Evolutionary conservation across 2,113 vertebrate genomes (phyloP), one percentile per base, ranked within the genome.

Genomic region (Leucosticte australis): DNA sequence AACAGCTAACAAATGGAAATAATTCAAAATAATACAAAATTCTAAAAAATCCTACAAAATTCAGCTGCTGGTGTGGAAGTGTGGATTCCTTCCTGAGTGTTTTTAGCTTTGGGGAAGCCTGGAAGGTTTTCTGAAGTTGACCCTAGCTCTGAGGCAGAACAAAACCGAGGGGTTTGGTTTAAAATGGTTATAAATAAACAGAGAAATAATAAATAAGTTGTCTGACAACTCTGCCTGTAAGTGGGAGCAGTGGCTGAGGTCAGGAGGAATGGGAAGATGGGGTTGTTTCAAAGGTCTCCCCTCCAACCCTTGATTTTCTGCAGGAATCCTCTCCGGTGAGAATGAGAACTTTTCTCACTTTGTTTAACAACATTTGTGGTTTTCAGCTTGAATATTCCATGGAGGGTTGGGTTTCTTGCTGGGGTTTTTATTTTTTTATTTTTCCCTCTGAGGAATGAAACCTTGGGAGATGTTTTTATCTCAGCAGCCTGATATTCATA

Each of bases 381-480:
- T 90, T 89, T 80, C 46, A 20, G 46, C 55, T 39, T 31, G 75
- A 92, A 35, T 74, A 44, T 92, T 95, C 87, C 89, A 88, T 70
- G 42, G 9, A 37, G 69, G 74, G 26, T 28, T 67, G 87, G 67
- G 46, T 89, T 90, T 67, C n/a, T 55, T 59, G 30, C n/a, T 27
- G 47, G 62, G 17, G 13, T 15, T 57, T 56, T 57, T 22, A 13
- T 53, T 53, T 21, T 12, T 55, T 55, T 18, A 9, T 46, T 31
- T 30, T 6, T 7, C 8, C 47, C 35, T 69, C 56, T 49, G 37
- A 75, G 79, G 65, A 53, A 62, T 21, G 80, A 81, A 87, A 82
- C 94, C 79, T 88, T 95, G 0, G 9, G 78, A 63, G 70, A 33
- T 84, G 53, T 79, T 95, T 94, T 94, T 76, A 74, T 35, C 63